Evolutionary conservation across 2,113 vertebrate species (phyloP).

Genomic region (Prionailurus bengalensis): DNA sequence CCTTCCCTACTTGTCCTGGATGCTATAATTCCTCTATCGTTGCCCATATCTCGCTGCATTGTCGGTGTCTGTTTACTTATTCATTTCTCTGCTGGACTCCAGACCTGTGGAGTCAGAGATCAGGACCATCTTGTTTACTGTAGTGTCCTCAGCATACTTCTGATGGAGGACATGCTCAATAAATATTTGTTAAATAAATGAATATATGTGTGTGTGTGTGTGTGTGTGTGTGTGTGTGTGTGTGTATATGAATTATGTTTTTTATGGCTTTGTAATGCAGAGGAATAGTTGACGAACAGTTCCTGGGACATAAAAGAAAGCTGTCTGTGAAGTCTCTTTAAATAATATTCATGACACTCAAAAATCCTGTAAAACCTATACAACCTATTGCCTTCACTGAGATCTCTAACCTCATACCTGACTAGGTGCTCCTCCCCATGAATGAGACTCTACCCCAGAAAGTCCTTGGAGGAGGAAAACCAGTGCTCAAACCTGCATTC

Average conservation of each 20-base stretch:
- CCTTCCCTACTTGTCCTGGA: not conserved
- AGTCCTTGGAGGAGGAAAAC: not conserved
- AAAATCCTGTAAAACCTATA: not conserved
- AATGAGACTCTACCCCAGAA: not conserved
- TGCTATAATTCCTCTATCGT: not conserved
- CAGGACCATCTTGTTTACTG: not conserved
- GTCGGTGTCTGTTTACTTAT: not conserved
- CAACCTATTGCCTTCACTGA: not conserved
- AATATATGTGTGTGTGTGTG: no score
- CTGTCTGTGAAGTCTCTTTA: not conserved
- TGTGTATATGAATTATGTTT: not conserved
- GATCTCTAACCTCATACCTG: not conserved
- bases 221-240: no score
- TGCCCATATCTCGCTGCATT: not conserved
- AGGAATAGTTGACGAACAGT: not conserved
- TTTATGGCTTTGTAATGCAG: not conserved
- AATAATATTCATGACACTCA: not conserved
- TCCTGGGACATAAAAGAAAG: slow-evolving; percentile 1
- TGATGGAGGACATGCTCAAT: not conserved
- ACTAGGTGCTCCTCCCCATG: not conserved
- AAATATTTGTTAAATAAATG: not conserved
- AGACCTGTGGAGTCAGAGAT: not conserved
- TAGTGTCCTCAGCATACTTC: not conserved
- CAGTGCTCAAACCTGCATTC: not conserved
- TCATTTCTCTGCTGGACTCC: not conserved